Base-by-base conservation (phyloP, 2,888 invertebrate genomes). In the Campoplex nolae region DNA sequence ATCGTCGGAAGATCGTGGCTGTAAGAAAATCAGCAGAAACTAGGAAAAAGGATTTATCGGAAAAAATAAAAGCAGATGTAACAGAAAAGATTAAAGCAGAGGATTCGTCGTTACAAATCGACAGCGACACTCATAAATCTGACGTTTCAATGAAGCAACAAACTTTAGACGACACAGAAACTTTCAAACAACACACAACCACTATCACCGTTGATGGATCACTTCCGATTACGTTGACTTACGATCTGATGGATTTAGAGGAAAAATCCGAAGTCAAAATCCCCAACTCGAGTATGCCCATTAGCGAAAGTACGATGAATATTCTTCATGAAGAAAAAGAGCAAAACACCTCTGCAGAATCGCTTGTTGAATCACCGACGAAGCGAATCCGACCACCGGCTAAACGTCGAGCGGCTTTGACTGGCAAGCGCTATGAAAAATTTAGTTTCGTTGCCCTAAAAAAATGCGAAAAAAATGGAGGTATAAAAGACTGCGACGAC, bases 391-490 rank as follows among this genome's bases (percentile, higher is more conserved):
- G 75, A 67, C 51, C 48, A 8, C n/a, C 62, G n/a, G 9, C 42
- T 6, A 89, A 88, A 51, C 82, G 85, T 45, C 78, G 87, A 51
- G 11, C 16, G 4, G 45, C 48, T n/a, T 62, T 9, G 38, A 16
- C 13, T 18, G 71, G 77, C 51, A 85, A 78, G 51, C 56, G 68
- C 45, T 89, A 88, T 35, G 83, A 88, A 78, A 88, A 88, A 68
- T 89, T 89, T 48, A 89, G 81, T 71, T 89, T 89, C 74, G 84
- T 76, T 28, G 56, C 65, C 1, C 51, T 88, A 45, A 86, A 83
- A 76, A 87, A 87, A 54, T 13, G 16, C 8, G 71, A 13, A 4
- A 71, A 9, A 9, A 54, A 13, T 4, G 71, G 13, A 16, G 54
- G 48, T 4, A 71, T 62, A 42, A 83, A 78, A 38, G 74, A 74